A percentile compares a stretch with the other conserved stretches of the same genome.
phyloP scores from a whole-genome alignment of 2,797 vertebrate genomes.

The Pogoniulus pusillus region DNA sequence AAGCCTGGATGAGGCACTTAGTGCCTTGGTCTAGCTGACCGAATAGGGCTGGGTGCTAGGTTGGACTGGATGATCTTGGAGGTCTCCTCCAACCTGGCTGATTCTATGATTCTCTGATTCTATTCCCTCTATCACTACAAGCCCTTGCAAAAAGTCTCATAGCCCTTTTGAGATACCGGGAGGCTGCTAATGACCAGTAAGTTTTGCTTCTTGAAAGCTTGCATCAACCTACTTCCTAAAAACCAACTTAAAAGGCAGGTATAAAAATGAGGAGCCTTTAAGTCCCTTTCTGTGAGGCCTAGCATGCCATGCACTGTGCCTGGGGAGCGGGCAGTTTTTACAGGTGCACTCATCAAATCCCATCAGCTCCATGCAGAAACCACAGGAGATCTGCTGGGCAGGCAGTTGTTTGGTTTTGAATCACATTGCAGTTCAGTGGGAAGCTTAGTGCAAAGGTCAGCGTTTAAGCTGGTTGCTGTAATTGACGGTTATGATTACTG shows the following conservation, averaged over 20 bases:
- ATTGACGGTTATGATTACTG: conserved; percentile 45
- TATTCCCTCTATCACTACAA: too few species aligned
- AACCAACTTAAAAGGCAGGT: background rate
- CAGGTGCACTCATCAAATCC: background rate
- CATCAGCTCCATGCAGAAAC: background rate
- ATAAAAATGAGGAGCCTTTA: background rate
- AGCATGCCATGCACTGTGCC: background rate
- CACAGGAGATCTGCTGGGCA: background rate
- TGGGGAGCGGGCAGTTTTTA: background rate
- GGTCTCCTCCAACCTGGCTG: too few species aligned
- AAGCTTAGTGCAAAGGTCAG: conserved; percentile 50
- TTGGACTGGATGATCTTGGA: too few species aligned
- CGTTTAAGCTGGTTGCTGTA: background rate
- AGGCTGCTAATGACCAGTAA: background rate
- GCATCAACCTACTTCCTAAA: background rate
- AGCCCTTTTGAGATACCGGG: too few species aligned
- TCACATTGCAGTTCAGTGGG: background rate
- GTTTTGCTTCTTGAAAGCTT: background rate
- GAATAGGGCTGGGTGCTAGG: too few species aligned
- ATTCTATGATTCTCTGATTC: too few species aligned
- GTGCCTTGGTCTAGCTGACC: too few species aligned
- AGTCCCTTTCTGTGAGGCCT: background rate
- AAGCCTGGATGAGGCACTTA: too few species aligned
- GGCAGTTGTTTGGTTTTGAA: background rate
- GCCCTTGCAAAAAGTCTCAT: too few species aligned